Evolutionary conservation across 2,888 invertebrate genomes (phyloP), one percentile per base, ranked within the genome.

Genomic region (Helicoverpa assulta): DNA sequence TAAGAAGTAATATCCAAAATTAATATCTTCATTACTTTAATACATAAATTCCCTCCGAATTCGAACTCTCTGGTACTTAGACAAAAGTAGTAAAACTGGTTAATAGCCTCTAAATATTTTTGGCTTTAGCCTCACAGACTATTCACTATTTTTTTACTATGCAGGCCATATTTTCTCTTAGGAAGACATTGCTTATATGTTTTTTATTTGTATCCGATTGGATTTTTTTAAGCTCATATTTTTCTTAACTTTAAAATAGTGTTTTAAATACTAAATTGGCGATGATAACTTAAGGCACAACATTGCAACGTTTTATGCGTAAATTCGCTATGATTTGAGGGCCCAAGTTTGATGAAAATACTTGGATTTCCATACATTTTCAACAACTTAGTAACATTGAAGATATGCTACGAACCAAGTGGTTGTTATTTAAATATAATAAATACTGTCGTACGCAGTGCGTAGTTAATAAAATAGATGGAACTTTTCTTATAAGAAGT

Each of bases 361-460:
- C 56, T 73, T 26, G n/a, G 21, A 29, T 55, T 40, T 10, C 26
- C 40, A 57, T 43, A 77, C 26, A 55, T 55, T 71, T 78, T 63
- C 12, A 62, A 53, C 52, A 63, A 63, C 56, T 59, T 51, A 10
- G n/a, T 4, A 53, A 62, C 12, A 54, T 50, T 33, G 65, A 72
- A 56, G 14, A 52, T 61, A 26, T 43, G 33, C 16, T 80, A 61
- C 55, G 52, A 55, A 72, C 63, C 64, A 80, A 73, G 81, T 81
- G 84, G 65, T 67, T 67, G 58, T 70, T 56, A 78, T 78, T 26
- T 69, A 63, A 70, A 65, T 75, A 73, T 64, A 76, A 81, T 81
- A 84, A 82, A 82, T 82, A 82, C 82, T 82, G 84, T 75, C 43
- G 68, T 2, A 40, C 67, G 57, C 66, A 56, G 26, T 26, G 26